phyloP scores from a whole-genome alignment of 2,113 vertebrate genomes.

The Daphoenositta chrysoptera region DNA sequence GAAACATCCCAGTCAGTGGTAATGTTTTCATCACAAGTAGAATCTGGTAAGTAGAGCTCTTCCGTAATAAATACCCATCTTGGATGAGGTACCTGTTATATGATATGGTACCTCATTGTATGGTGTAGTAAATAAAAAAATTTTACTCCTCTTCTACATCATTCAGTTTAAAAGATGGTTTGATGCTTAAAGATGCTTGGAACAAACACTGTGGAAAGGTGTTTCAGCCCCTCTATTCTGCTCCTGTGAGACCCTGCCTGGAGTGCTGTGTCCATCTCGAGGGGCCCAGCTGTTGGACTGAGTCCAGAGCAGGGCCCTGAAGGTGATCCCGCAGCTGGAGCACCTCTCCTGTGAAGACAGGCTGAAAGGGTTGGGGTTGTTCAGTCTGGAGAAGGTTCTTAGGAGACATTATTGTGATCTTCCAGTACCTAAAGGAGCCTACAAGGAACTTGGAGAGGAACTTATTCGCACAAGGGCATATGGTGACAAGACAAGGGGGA shows the following conservation, averaged over 20 bases:
- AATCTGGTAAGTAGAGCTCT: constrained; percentile 78
- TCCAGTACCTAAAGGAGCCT: neutral
- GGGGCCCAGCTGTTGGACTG: neutral
- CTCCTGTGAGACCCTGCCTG: neutral
- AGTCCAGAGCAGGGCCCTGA: neutral
- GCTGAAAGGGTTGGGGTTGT: neutral
- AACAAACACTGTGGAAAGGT: neutral
- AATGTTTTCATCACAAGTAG: constrained; percentile 86
- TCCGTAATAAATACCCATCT: neutral
- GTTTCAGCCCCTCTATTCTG: neutral
- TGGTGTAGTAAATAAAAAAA: neutral
- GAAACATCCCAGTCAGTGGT: constrained; percentile 90
- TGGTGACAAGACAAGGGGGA: neutral
- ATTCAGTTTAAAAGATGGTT: neutral
- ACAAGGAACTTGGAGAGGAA: neutral
- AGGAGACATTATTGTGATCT: neutral
- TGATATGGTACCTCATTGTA: neutral
- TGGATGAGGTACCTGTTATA: neutral
- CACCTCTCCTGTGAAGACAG: neutral
- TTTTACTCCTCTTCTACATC: neutral
- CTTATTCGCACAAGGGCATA: neutral
- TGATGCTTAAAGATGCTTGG: neutral
- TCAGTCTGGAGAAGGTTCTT: neutral
- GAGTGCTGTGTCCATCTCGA: neutral
- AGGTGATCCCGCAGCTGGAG: neutral